A percentile compares a stretch with the other conserved stretches of the same genome.
Conservation (phyloP, 2,113 vertebrate genomes). For the Oncorhynchus mykiss region DNA sequence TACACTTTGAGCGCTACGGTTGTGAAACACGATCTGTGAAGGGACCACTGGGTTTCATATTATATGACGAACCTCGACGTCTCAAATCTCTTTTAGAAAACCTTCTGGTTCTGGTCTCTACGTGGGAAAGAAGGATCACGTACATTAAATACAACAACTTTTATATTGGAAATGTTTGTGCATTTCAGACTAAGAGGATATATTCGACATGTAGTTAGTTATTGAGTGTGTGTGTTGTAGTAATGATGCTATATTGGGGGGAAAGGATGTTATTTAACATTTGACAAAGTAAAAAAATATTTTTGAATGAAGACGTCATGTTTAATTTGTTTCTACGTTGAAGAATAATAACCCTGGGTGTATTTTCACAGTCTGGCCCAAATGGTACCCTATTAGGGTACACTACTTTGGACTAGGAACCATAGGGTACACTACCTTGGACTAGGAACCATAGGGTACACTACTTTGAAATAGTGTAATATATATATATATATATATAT, state of each 20-base stretch:
- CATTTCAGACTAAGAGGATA: neutral
- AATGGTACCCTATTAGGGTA: too few species aligned
- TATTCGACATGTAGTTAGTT: neutral
- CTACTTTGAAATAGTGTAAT: too few species aligned
- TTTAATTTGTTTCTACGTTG: neutral
- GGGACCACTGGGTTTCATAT: neutral
- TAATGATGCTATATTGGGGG: neutral
- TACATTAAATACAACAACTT: neutral
- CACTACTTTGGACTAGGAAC: too few species aligned
- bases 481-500: too few species aligned
- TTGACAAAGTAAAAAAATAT: too few species aligned
- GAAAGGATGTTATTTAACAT: too few species aligned
- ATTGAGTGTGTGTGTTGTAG: neutral
- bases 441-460: too few species aligned
- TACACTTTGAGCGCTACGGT: neutral
- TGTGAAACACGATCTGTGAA: slow-evolving; percentile 8
- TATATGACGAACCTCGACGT: slow-evolving; percentile 5
- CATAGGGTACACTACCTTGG: too few species aligned
- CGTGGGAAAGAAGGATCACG: neutral
- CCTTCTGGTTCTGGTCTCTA: neutral
- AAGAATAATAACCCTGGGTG: neutral
- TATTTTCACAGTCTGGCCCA: neutral
- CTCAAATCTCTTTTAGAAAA: neutral
- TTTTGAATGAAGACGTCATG: neutral
- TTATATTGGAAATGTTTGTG: neutral